Percentiles rank a stretch among this genome's conserved stretches.
These are phyloP conservation scores for Galeopsomyia nigrocyanea DNA, from an alignment of 2,888 invertebrate genomes.

Conservation along the genomic window DNA sequence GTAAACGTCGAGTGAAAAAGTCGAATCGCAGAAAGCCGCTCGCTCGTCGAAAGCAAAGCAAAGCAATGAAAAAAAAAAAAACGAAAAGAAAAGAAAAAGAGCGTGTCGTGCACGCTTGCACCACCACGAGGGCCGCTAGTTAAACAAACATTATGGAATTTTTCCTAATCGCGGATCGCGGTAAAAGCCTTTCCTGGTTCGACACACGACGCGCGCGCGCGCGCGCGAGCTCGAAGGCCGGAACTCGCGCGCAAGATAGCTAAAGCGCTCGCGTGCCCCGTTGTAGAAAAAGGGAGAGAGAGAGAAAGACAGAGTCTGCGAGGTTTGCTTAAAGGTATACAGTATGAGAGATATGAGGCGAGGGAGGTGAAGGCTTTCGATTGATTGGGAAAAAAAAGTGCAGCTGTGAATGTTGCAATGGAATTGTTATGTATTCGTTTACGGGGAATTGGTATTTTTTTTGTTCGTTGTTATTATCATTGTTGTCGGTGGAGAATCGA, in stretches of 20 bases:
- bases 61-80: neutral
- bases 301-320: too few relatives aligned
- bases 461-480: too few relatives aligned
- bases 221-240: conserved; percentile 15
- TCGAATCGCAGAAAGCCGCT: neutral
- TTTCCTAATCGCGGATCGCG: conserved; percentile 42
- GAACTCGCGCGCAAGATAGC: conserved; percentile 25
- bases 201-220: conserved; percentile 6
- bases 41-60: neutral
- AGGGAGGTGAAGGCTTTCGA: too few relatives aligned
- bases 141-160: conserved; percentile 39
- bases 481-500: too few relatives aligned
- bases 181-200: too few relatives aligned
- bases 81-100: neutral
- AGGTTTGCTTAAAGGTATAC: too few relatives aligned
- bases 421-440: too few relatives aligned
- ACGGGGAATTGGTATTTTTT: too few relatives aligned
- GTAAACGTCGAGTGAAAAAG: too few relatives aligned
- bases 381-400: too few relatives aligned
- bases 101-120: conserved; percentile 13
- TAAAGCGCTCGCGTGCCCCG: conserved; percentile 26
- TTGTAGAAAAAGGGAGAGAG: neutral
- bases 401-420: conserved; percentile 43
- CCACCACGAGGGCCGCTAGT: conserved; percentile 14
- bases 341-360: too few relatives aligned